Evolutionary conservation across 2,888 invertebrate species (phyloP).

Genomic region (Notocelia uddmanniana): DNA sequence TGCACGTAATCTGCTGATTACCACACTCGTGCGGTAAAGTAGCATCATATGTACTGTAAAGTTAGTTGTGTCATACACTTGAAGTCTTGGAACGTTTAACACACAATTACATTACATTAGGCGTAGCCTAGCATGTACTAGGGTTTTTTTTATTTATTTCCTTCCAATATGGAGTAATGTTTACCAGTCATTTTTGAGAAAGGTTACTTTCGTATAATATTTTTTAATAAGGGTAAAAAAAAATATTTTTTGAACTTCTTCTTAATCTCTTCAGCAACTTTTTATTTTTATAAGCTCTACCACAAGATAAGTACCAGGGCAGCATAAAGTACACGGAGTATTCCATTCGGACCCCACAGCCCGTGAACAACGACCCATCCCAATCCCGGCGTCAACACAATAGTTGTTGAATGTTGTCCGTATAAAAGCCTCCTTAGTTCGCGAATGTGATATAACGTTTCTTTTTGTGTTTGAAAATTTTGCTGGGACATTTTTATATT

Average conservation of each 20-base stretch:
- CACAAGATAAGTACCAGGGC: conserved; percentile 58
- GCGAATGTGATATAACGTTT: conserved; percentile 42
- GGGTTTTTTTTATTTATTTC: too few species aligned
- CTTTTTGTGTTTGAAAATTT: conserved; percentile 33
- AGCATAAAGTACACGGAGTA: conserved; percentile 62
- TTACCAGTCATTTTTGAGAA: too few species aligned
- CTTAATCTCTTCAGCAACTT: neutral
- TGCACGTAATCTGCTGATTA: too few species aligned
- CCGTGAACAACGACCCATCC: conserved; percentile 66
- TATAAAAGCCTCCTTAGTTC: conserved; percentile 44
- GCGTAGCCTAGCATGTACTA: too few species aligned
- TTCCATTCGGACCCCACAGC: conserved; percentile 62
- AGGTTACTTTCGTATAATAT: too few species aligned
- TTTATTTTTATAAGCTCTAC: neutral
- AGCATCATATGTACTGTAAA: too few species aligned
- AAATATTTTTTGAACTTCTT: neutral
- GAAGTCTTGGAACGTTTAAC: too few species aligned
- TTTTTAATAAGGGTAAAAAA: too few species aligned
- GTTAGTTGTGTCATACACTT: too few species aligned
- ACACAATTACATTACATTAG: too few species aligned
- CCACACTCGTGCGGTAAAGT: too few species aligned
- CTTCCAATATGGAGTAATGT: too few species aligned
- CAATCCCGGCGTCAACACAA: conserved; percentile 42
- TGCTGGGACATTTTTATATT: conserved; percentile 20
- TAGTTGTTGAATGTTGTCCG: conserved; percentile 49